A percentile compares a stretch with the other conserved stretches of the same genome.
These are phyloP conservation scores for Mormyrus proboscirostris DNA, from an alignment of 2,797 vertebrate species.

Conservation along the genomic window DNA sequence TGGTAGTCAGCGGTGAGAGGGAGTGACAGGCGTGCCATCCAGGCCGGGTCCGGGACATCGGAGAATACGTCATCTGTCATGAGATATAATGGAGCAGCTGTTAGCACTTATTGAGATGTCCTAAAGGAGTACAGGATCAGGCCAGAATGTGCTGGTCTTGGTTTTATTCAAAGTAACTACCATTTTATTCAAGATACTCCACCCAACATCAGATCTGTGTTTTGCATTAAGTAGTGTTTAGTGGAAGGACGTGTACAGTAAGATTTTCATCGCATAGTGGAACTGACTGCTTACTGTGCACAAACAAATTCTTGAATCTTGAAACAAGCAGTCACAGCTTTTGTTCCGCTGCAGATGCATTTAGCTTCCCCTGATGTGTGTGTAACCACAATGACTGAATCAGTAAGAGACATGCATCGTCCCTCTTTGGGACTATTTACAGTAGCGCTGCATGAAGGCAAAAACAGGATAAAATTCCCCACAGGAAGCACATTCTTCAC, in stretches of 20 bases:
- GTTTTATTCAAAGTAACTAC: not conserved
- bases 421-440: not conserved
- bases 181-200: not conserved
- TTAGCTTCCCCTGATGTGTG: not conserved
- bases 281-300: not conserved
- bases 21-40: conserved; percentile 82
- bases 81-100: not conserved
- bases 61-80: conserved; percentile 57
- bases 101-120: not conserved
- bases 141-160: not conserved
- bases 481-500: conserved; percentile 18
- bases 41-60: conserved; percentile 62
- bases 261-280: not conserved
- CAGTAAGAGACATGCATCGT: not conserved
- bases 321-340: not conserved
- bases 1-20: conserved; percentile 77
- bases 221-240: not conserved
- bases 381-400: not conserved
- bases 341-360: not conserved
- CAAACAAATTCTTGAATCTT: not conserved
- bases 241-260: not conserved
- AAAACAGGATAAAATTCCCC: conserved; percentile 19
- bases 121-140: not conserved
- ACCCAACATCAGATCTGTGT: not conserved
- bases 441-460: not conserved